Percentiles rank a stretch among this genome's conserved stretches.
phyloP scores from a whole-genome alignment of 2,797 vertebrate species.

The Lepus oiostolus region DNA sequence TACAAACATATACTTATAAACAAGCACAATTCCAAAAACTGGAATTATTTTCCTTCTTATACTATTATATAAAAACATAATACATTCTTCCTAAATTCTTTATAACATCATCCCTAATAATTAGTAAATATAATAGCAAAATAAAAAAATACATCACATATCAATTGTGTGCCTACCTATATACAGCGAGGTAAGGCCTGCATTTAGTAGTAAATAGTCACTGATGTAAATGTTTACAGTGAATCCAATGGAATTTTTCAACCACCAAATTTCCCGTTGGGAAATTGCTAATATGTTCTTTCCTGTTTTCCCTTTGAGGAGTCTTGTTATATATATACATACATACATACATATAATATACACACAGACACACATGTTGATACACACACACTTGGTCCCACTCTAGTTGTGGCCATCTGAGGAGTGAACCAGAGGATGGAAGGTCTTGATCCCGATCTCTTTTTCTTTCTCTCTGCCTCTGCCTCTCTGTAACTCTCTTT shows the following conservation, averaged over 20 bases:
- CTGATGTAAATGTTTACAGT: background rate
- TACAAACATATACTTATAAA: background rate
- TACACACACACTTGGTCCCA: background rate
- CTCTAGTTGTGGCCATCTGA: too few species aligned
- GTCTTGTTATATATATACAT: background rate
- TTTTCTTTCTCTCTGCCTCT: too few species aligned
- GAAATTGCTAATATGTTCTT: background rate
- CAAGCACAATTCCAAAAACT: background rate
- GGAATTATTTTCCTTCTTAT: background rate
- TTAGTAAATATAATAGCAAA: slow-evolving; percentile 27
- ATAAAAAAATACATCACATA: background rate
- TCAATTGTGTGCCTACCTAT: background rate
- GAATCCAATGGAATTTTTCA: background rate
- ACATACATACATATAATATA: background rate
- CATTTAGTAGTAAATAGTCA: background rate
- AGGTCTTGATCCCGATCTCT: too few species aligned
- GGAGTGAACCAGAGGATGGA: too few species aligned
- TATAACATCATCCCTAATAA: background rate
- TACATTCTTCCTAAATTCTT: background rate
- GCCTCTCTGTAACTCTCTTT: background rate
- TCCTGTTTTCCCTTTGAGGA: background rate
- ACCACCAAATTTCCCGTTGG: background rate
- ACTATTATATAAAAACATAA: background rate
- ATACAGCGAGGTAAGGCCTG: background rate
- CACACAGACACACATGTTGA: background rate